Evolutionary conservation across 2,888 invertebrate genomes (phyloP).

Genomic region (Dynastes tityus): DNA sequence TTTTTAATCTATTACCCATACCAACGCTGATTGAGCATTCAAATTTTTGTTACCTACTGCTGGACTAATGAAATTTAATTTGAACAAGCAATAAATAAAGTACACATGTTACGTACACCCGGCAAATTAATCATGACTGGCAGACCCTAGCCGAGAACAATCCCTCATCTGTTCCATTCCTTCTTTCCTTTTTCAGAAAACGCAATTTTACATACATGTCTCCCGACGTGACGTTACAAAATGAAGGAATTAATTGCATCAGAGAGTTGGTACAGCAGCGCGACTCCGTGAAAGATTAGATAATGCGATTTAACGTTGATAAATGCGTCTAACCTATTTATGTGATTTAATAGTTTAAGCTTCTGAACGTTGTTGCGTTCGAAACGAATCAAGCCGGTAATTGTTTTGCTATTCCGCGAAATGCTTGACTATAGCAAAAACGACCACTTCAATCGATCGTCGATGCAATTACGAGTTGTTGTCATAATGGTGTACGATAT

Average conservation of each 20-base stretch:
- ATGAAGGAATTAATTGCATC: slow-evolving; percentile 33
- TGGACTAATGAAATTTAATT: no score
- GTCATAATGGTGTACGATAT: not conserved
- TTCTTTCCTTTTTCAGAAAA: not conserved
- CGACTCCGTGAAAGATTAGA: slow-evolving; percentile 48
- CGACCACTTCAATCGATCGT: not conserved
- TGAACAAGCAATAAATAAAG: no score
- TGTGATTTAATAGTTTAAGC: slow-evolving; percentile 39
- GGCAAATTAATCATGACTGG: no score
- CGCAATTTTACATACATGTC: not conserved
- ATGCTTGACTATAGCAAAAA: not conserved
- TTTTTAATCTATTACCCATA: no score
- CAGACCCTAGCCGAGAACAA: no score
- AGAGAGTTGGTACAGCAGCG: not conserved
- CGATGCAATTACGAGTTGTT: not conserved
- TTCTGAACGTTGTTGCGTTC: not conserved
- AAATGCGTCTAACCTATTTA: slow-evolving; percentile 51
- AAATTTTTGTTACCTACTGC: no score
- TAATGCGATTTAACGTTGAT: slow-evolving; percentile 51
- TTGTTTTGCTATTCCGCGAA: slow-evolving; percentile 26
- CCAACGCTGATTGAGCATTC: no score
- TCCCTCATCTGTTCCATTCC: no score
- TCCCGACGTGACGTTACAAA: slow-evolving; percentile 15
- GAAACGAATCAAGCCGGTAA: slow-evolving; percentile 16
- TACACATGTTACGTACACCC: no score